Evolutionary conservation across 2,888 invertebrate genomes (phyloP).

Genomic region (Spicauda simplicius): DNA sequence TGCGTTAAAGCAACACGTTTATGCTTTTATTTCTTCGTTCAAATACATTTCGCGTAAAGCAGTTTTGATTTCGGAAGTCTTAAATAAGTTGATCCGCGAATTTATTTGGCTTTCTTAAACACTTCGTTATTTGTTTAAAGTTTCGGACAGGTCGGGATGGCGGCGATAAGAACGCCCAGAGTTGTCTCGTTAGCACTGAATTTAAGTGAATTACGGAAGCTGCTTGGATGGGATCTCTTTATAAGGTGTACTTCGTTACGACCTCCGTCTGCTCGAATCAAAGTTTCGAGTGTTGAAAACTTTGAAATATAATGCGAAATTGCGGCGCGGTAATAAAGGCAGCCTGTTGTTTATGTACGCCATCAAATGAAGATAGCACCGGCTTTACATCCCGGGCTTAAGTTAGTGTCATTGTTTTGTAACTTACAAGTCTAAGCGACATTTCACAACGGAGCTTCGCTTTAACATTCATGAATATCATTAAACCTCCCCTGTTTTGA

Average conservation of each 20-base stretch:
- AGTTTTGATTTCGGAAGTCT: slow-evolving; percentile 54
- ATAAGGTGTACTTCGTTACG: slow-evolving; percentile 58
- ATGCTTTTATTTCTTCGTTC: slow-evolving; percentile 68
- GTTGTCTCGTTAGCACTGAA: slow-evolving; percentile 62
- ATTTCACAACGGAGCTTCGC: slow-evolving; percentile 73
- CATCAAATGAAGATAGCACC: slow-evolving; percentile 76
- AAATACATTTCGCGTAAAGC: slow-evolving; percentile 55
- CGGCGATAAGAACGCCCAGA: slow-evolving; percentile 55
- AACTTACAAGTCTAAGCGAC: slow-evolving; percentile 79
- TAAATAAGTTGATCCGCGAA: slow-evolving; percentile 57
- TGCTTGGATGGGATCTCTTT: slow-evolving; percentile 57
- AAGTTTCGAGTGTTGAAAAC: slow-evolving; percentile 59
- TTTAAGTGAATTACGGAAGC: slow-evolving; percentile 63
- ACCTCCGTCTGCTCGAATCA: slow-evolving; percentile 57
- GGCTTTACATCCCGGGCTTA: slow-evolving; percentile 75
- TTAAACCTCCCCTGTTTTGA: slow-evolving; percentile 76
- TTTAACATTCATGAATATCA: slow-evolving; percentile 81
- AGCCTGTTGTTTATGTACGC: slow-evolving; percentile 72
- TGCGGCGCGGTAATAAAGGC: slow-evolving; percentile 65
- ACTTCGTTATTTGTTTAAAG: slow-evolving; percentile 68
- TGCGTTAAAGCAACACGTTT: slow-evolving; percentile 69
- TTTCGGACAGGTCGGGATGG: slow-evolving; percentile 59
- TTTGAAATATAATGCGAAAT: slow-evolving; percentile 68
- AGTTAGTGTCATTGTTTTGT: slow-evolving; percentile 82
- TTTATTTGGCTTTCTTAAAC: slow-evolving; percentile 67